Evolutionary conservation across 1,140 invertebrate genomes (phyloP), one percentile per base, ranked within the genome.

Genomic region (Ips nitidus): DNA sequence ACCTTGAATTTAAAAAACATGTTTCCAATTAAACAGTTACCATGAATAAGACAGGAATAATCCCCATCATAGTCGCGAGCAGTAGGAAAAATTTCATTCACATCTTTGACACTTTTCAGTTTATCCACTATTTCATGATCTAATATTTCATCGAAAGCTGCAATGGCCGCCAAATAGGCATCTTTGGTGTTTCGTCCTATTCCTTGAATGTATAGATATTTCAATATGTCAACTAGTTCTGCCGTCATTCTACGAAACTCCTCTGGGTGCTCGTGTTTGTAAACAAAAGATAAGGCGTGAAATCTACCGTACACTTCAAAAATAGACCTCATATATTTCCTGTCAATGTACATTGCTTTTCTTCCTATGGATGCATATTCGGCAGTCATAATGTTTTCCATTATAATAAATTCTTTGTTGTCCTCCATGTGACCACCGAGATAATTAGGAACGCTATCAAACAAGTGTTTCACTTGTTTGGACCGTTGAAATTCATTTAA

Each of bases 211-310:
- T 53, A 52, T 8, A 65, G 7, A 1, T 40, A 50, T 47, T 56
- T 52, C 5, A 60, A 41, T 36, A 59, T 39, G 45, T 71, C 53
- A 2, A 41, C 45, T 6, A 58, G n/a, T 1, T 59, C 52, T 1
- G 8, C 43, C 41, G 60, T 40, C 39, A 72, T 38, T 4, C 59
- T 45, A 3, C 60, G n/a, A 52, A 68, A 73, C 8, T 43, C 22
- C 45, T 79, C 74, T 37, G 75, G 75, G 40, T 81, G 70, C 50
- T 78, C 75, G 7, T 80, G 71, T 67, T 82, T 84, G 40, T 83
- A 75, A 2, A 81, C 81, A 71, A 83, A 79, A 0, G 83, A 83
- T 40, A 74, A 57, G 5, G 70, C 72, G 50, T 74, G 72, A 40
- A 71, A 71, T 58, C 70, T 70, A 41, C 53, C 71, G 45, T 73